phyloP scores from a whole-genome alignment of 2,113 vertebrate genomes.

The Struthio camelus region DNA sequence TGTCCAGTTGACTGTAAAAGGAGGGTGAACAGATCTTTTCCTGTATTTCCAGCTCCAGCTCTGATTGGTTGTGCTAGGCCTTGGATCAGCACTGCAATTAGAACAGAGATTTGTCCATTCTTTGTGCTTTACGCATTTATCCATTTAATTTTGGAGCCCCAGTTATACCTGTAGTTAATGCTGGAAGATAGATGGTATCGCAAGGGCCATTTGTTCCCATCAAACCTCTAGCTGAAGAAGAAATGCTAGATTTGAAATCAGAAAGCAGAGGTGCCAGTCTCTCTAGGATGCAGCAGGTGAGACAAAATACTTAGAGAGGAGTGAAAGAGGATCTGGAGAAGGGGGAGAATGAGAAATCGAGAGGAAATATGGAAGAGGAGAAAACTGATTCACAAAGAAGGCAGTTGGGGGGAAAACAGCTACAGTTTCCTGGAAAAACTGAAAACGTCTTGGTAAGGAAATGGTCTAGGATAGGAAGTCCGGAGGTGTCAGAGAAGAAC shows the following conservation, averaged over 20 bases:
- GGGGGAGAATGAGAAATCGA: neutral
- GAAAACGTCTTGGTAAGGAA: neutral
- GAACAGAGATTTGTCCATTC: neutral
- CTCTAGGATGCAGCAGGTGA: neutral
- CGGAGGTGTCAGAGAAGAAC: neutral
- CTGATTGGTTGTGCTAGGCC: neutral
- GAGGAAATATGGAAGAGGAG: neutral
- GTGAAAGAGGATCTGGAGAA: neutral
- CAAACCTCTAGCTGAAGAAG: neutral
- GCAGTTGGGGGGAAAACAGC: neutral
- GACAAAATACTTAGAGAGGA: neutral
- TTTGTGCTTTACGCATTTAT: constrained; percentile 13
- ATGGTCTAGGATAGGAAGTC: neutral
- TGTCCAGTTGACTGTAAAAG: constrained; percentile 3
- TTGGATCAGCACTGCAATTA: neutral
- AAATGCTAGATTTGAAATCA: constrained; percentile 4
- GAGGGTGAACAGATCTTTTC: constrained; percentile 32
- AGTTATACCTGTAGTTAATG: neutral
- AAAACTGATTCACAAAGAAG: neutral
- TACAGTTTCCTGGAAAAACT: neutral
- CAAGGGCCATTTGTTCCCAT: neutral
- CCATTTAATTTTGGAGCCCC: constrained; percentile 22
- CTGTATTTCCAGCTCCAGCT: neutral
- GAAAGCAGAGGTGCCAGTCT: neutral
- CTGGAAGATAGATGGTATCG: neutral